phyloP scores from a whole-genome alignment of 2,888 invertebrate species.

The Nysson spinosus region DNA sequence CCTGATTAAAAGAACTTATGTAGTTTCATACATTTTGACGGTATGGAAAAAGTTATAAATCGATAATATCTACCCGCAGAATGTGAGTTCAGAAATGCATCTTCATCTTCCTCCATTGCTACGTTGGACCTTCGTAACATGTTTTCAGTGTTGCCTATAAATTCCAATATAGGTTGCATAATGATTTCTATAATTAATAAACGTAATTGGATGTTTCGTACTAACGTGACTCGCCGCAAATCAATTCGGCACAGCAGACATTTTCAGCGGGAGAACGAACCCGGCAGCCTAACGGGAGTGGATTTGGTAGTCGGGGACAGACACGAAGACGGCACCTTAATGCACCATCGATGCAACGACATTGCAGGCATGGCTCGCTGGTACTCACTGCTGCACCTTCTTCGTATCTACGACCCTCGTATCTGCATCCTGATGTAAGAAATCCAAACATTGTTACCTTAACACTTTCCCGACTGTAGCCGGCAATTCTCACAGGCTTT shows the following conservation, averaged over 20 bases:
- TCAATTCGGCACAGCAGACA: slow-evolving; percentile 87
- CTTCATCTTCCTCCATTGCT: slow-evolving; percentile 16
- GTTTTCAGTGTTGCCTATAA: slow-evolving; percentile 64
- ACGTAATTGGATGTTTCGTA: too few species aligned
- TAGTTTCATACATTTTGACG: too few species aligned
- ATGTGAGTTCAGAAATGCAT: slow-evolving; percentile 21
- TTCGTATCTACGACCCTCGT: slow-evolving; percentile 84
- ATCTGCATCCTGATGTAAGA: slow-evolving; percentile 82
- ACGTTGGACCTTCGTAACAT: slow-evolving; percentile 73
- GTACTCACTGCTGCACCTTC: slow-evolving; percentile 84
- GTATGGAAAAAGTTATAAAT: too few species aligned
- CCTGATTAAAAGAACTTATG: too few species aligned
- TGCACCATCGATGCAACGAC: slow-evolving; percentile 85
- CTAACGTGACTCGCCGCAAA: slow-evolving; percentile 83
- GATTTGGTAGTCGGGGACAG: slow-evolving; percentile 86
- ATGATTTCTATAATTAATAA: too few species aligned
- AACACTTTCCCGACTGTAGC: too few species aligned
- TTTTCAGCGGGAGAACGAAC: slow-evolving; percentile 81
- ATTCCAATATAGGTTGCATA: slow-evolving; percentile 29
- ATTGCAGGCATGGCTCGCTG: slow-evolving; percentile 87
- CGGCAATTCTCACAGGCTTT: too few species aligned
- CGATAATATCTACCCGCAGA: slow-evolving; percentile 41
- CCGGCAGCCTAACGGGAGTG: slow-evolving; percentile 86
- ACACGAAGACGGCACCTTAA: slow-evolving; percentile 87
- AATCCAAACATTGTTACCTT: background rate